Percentiles rank a stretch among this genome's conserved stretches.
These are phyloP conservation scores for Macroramphosus scolopax DNA, from an alignment of 2,797 vertebrate genomes.

Conservation along the genomic window DNA sequence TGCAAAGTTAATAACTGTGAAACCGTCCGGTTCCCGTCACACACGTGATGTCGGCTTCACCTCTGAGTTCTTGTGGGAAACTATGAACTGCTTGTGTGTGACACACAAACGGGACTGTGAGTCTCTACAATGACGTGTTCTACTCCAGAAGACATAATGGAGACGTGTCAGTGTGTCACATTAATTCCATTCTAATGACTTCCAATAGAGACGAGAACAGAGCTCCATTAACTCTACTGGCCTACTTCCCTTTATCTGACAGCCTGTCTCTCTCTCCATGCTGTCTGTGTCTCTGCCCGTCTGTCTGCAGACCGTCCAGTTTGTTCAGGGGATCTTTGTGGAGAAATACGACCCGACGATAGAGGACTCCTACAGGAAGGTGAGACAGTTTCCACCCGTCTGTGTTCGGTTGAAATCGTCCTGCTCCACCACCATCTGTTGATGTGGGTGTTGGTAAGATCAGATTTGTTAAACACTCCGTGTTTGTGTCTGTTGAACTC, in stretches of 20 bases:
- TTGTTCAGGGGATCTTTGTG: slow-evolving; percentile 99
- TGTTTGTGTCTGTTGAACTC: no score
- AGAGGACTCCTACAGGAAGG: slow-evolving; percentile 99
- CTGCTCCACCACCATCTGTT: no score
- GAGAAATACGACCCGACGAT: slow-evolving; percentile 99
- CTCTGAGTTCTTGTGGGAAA: no score
- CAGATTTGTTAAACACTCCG: no score
- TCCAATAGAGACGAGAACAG: slow-evolving; percentile 55
- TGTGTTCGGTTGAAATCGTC: neutral
- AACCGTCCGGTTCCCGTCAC: no score
- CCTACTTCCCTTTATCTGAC: slow-evolving; percentile 8
- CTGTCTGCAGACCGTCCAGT: slow-evolving; percentile 89
- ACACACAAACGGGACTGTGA: no score
- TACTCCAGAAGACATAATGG: slow-evolving; percentile 53
- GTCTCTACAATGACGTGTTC: slow-evolving; percentile 59
- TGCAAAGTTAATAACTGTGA: no score
- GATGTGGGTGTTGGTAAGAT: no score
- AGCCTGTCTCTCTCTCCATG: neutral
- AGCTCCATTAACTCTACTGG: slow-evolving; percentile 31
- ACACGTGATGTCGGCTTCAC: no score
- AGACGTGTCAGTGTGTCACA: slow-evolving; percentile 64
- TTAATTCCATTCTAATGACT: slow-evolving; percentile 62
- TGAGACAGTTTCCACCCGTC: slow-evolving; percentile 36
- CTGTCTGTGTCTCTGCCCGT: slow-evolving; percentile 59
- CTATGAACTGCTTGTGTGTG: no score